Conservation (phyloP, 2,888 invertebrate genomes). For the Cabera pusaria region DNA sequence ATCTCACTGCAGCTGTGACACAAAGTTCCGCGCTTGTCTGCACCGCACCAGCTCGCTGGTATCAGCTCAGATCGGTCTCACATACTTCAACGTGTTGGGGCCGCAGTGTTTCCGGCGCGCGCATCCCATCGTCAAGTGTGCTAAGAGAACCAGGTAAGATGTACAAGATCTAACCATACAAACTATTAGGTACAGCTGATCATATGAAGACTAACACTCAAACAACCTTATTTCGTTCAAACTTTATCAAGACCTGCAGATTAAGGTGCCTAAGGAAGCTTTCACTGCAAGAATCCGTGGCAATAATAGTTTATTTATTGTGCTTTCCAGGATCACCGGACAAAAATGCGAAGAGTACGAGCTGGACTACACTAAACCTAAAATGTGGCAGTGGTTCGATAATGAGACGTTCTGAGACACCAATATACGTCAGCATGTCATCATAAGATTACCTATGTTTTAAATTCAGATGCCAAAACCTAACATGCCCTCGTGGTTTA, state of each 20-base stretch:
- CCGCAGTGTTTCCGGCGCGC: conserved; percentile 88
- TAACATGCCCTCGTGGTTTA: too few species aligned
- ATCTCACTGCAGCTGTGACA: conserved; percentile 88
- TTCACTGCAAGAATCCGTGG: too few species aligned
- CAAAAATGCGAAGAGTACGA: conserved; percentile 82
- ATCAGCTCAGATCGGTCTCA: conserved; percentile 84
- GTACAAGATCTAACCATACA: too few species aligned
- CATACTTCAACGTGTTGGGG: conserved; percentile 89
- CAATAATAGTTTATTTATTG: too few species aligned
- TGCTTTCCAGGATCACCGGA: conserved; percentile 71
- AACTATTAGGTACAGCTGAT: too few species aligned
- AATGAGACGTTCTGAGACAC: conserved; percentile 73
- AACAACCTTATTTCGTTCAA: too few species aligned
- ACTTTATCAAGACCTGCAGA: too few species aligned
- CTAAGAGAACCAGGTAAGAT: conserved; percentile 59
- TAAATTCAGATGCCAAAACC: too few species aligned
- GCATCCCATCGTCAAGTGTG: conserved; percentile 78
- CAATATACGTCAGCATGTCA: too few species aligned
- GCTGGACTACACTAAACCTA: conserved; percentile 69
- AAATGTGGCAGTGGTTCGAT: conserved; percentile 85
- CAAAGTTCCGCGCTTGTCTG: conserved; percentile 86
- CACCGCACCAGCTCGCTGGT: conserved; percentile 79
- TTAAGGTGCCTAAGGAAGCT: too few species aligned
- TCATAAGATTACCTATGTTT: too few species aligned
- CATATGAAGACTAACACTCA: too few species aligned